These are phyloP conservation scores for Polydrusus pterygomalis DNA, from an alignment of 2,888 invertebrate genomes.

Conservation along the genomic window DNA sequence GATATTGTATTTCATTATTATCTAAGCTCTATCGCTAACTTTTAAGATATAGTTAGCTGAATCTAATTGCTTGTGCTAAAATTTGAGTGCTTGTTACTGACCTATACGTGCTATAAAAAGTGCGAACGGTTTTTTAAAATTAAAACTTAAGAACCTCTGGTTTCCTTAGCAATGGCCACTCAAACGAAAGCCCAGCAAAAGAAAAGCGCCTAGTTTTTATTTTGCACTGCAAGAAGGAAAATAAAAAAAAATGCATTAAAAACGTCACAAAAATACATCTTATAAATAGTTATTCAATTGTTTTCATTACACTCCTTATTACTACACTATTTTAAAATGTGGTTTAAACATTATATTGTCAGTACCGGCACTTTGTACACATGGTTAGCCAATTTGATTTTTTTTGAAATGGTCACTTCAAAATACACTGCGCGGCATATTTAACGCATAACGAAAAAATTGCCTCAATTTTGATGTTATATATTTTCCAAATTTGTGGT, in stretches of 20 bases:
- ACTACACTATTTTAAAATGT: no score
- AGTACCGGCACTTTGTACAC: no score
- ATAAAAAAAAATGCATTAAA: constrained; percentile 3
- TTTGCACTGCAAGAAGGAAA: constrained; percentile 48
- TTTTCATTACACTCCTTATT: no score
- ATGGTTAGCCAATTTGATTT: no score
- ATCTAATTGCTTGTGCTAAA: constrained; percentile 9
- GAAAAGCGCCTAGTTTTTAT: constrained; percentile 43
- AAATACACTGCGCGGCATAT: no score
- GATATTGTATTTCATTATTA: no score
- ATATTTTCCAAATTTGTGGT: no score
- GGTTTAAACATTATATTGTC: no score
- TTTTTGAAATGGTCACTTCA: no score
- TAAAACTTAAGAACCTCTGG: constrained; percentile 64
- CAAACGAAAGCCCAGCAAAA: constrained; percentile 62
- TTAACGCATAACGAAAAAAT: no score
- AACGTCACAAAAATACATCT: not conserved
- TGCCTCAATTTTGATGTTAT: no score
- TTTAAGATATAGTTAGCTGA: not conserved
- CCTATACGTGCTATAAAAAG: constrained; percentile 22
- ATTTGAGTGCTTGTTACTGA: constrained; percentile 10
- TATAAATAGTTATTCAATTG: no score
- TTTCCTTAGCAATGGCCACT: constrained; percentile 68
- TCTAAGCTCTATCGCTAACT: not conserved
- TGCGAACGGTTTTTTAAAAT: constrained; percentile 26